phyloP scores from a whole-genome alignment of 2,113 vertebrate genomes.

The Acrocephalus arundinaceus region DNA sequence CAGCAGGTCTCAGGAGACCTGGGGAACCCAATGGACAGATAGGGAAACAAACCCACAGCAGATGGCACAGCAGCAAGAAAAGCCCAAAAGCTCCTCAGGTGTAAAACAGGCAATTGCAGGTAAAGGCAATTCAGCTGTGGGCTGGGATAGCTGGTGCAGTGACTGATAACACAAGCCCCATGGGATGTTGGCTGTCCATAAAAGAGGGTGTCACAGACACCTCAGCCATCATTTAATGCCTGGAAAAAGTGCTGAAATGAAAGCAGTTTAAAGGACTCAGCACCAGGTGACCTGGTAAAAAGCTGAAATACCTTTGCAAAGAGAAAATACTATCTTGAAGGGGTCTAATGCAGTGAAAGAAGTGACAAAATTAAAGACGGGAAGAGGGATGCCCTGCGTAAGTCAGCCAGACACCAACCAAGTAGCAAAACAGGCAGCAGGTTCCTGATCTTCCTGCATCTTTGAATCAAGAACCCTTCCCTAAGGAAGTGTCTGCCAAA shows the following conservation, averaged over 20 bases:
- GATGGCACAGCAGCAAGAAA: rapidly evolving
- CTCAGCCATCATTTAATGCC: background rate
- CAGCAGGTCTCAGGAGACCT: background rate
- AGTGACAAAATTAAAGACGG: background rate
- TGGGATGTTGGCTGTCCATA: background rate
- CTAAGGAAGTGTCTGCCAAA: background rate
- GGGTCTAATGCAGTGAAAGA: background rate
- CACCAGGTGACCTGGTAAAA: background rate
- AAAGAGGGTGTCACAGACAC: background rate
- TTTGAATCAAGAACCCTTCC: background rate
- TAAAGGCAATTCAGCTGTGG: background rate
- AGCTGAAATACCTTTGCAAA: rapidly evolving
- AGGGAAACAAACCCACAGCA: background rate
- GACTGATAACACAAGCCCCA: too few relatives aligned
- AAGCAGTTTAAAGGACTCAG: background rate
- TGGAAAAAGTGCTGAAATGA: background rate
- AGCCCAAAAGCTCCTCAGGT: rapidly evolving
- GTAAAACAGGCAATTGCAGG: rapidly evolving
- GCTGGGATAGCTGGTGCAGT: background rate
- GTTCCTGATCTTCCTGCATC: background rate
- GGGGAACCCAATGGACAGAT: background rate
- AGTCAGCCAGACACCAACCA: background rate
- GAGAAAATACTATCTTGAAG: background rate
- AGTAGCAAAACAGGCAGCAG: background rate
- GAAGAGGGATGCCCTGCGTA: background rate